Percentiles rank a stretch among this genome's conserved stretches.
These are phyloP conservation scores for Dexiosoma caninum DNA, from an alignment of 2,888 invertebrate genomes.

Conservation along the genomic window DNA sequence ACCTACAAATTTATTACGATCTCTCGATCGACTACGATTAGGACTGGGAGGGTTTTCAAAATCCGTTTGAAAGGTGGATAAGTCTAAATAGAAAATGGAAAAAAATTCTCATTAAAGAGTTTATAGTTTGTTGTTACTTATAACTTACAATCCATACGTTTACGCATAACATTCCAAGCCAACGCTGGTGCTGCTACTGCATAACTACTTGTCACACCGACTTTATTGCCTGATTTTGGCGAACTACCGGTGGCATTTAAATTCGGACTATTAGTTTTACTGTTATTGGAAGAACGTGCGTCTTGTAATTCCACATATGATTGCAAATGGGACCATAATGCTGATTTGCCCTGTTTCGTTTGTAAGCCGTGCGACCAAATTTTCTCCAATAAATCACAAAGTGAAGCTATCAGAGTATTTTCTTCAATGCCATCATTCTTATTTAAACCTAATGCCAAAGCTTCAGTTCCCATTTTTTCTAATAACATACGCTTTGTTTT, in stretches of 20 bases:
- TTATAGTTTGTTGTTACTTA: slow-evolving; percentile 79
- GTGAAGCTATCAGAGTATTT: slow-evolving; percentile 97
- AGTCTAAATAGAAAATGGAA: slow-evolving; percentile 79
- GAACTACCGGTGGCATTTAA: slow-evolving; percentile 31
- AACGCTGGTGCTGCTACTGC: slow-evolving; percentile 81
- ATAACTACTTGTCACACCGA: slow-evolving; percentile 65
- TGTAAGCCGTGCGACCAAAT: slow-evolving; percentile 99
- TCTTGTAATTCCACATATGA: slow-evolving; percentile 93
- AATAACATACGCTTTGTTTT: slow-evolving; percentile 99
- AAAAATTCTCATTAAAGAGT: background rate
- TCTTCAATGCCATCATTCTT: slow-evolving; percentile 95
- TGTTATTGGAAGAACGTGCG: slow-evolving; percentile 76
- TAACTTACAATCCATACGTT: slow-evolving; percentile 92
- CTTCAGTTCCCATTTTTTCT: slow-evolving; percentile 99
- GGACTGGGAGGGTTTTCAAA: slow-evolving; percentile 81
- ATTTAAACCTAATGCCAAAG: slow-evolving; percentile 93
- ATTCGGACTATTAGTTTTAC: slow-evolving; percentile 40
- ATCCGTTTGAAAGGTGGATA: slow-evolving; percentile 87
- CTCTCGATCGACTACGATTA: slow-evolving; percentile 77
- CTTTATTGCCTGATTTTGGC: slow-evolving; percentile 65
- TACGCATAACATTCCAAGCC: slow-evolving; percentile 95
- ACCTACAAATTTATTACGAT: slow-evolving; percentile 78
- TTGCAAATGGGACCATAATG: slow-evolving; percentile 96
- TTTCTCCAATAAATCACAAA: slow-evolving; percentile 97
- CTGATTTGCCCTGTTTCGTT: slow-evolving; percentile 97